phyloP scores from a whole-genome alignment of 2,113 vertebrate genomes.

The Pimephales promelas region DNA sequence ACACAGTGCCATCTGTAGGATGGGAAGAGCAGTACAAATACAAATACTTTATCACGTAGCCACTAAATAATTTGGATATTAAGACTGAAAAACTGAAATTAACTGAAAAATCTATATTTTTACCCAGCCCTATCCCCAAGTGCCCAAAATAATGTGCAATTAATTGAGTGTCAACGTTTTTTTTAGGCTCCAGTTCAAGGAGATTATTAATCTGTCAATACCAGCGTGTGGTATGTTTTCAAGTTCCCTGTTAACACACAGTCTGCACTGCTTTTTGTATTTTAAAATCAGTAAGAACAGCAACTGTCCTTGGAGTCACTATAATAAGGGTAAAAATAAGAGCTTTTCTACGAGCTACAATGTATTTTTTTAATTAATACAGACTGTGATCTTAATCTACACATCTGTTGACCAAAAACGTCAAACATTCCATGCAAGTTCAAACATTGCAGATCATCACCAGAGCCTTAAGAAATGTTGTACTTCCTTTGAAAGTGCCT shows the following conservation, averaged over 20 bases:
- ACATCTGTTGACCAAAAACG: constrained; percentile 1
- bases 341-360: background rate
- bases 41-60: background rate
- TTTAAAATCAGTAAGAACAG: background rate
- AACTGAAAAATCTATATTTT: background rate
- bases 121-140: background rate
- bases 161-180: background rate
- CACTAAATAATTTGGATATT: background rate
- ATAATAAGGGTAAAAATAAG: background rate
- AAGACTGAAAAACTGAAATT: too few species aligned
- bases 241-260: background rate
- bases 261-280: background rate
- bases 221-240: background rate
- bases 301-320: background rate
- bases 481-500: constrained; percentile 43
- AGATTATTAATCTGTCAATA: background rate
- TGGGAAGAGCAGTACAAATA: background rate
- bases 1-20: constrained; percentile 8
- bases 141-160: background rate
- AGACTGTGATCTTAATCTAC: background rate
- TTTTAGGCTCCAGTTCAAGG: background rate
- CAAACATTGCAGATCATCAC: constrained; percentile 1
- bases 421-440: constrained; percentile 11
- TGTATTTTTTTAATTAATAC: background rate
- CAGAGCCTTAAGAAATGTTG: constrained; percentile 6